Evolutionary conservation across 2,113 vertebrate species (phyloP), one percentile per base, ranked within the genome.

Genomic region (Amblyornis subalaris): DNA sequence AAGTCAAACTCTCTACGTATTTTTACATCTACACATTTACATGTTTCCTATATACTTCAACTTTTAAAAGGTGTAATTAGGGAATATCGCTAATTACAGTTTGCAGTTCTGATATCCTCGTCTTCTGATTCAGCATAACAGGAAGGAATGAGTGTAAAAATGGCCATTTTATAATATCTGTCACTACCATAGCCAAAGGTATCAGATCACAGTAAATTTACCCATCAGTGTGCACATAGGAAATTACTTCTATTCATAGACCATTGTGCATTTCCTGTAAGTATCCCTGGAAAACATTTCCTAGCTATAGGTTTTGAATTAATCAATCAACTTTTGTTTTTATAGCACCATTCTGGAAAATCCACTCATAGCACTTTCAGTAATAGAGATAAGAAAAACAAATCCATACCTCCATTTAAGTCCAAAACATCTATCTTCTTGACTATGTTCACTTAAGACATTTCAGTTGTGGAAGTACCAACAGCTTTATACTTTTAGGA

Each of bases 311-410:
- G 73, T 95, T 96, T 87, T 95, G 89, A 96, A 96, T 96, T 96
- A 97, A 98, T 97, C 97, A 97, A 98, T 97, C 95, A 96, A 54
- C 67, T 88, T 97, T 96, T 96, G 94, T 96, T 97, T 98, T 98
- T 97, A 97, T 97, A 93, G 36, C 91, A 83, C 78, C 92, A 47
- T 97, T 95, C 96, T 97, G 96, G 96, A 98, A 98, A 97, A 97
- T 87, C 60, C 48, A 73, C 93, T 97, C 83, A 47, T 95, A 87
- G 53, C 36, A 40, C 91, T 97, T 98, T 97, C 97, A 96, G 97
- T 97, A 98, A 98, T 25, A 93, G 91, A 91, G 67, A 93, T 96
- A 96, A 93, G 80, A 91, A 95, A 94, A 95, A 95, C 11, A 28
- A 97, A 97, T 97, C 97, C 91, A 97, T 96, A 97, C 53, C 75